Evolutionary conservation across 2,888 invertebrate species (phyloP).

Genomic region (Bombylius discolor): DNA sequence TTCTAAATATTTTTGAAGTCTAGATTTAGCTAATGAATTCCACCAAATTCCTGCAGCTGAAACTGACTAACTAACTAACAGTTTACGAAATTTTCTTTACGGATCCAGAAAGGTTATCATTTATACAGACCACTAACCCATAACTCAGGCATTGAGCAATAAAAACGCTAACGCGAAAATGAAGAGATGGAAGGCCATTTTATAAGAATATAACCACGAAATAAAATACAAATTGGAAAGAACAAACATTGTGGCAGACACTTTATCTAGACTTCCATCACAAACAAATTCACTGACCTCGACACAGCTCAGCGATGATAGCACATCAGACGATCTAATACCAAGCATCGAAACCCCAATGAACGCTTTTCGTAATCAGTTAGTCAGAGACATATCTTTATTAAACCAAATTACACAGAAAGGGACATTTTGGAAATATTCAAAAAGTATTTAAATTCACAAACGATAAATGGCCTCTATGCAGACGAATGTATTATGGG

Average conservation of each 20-base stretch:
- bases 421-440: neutral
- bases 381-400: neutral
- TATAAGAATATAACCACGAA: neutral
- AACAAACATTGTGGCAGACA: conserved; percentile 8
- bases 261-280: conserved; percentile 2
- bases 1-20: too few relatives aligned
- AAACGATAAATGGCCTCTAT: neutral
- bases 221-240: conserved; percentile 2
- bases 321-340: neutral
- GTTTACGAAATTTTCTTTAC: too few relatives aligned
- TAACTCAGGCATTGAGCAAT: too few relatives aligned
- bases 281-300: neutral
- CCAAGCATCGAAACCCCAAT: neutral
- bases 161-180: too few relatives aligned
- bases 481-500: neutral
- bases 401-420: neutral
- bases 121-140: too few relatives aligned
- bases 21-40: too few relatives aligned
- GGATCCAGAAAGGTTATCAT: too few relatives aligned
- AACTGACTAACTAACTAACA: too few relatives aligned
- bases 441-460: neutral
- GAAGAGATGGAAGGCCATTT: too few relatives aligned
- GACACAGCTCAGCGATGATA: neutral
- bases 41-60: too few relatives aligned
- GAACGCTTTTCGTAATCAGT: neutral